A percentile compares a stretch with the other conserved stretches of the same genome.
Conservation (phyloP, 2,888 invertebrate genomes). For the Habroteleia sp. region DNA sequence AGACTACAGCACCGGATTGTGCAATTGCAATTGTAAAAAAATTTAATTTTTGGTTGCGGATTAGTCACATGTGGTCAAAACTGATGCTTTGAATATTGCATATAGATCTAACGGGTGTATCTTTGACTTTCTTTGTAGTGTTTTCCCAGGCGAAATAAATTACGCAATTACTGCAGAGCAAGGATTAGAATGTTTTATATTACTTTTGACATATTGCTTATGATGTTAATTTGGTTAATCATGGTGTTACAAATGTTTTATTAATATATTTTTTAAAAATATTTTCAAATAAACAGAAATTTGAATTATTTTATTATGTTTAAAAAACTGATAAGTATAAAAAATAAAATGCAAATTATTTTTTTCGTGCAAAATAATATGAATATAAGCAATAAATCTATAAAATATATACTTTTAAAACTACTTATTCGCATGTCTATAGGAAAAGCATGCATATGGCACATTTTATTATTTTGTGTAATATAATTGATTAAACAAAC, state of each 20-base stretch:
- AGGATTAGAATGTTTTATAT: constrained; percentile 24
- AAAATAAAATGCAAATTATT: too few relatives aligned
- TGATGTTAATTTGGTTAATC: neutral
- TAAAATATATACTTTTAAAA: neutral
- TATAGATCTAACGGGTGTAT: constrained; percentile 45
- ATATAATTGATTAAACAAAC: too few relatives aligned
- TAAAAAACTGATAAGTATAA: too few relatives aligned
- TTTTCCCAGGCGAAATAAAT: constrained; percentile 10
- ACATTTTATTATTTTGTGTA: neutral
- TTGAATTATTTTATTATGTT: too few relatives aligned
- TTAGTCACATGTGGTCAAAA: constrained; percentile 78
- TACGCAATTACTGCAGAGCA: constrained; percentile 17
- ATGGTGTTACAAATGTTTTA: neutral
- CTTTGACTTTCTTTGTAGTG: constrained; percentile 8
- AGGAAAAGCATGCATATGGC: constrained; percentile 12
- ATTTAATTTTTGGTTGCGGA: constrained; percentile 61
- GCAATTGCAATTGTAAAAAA: constrained; percentile 67
- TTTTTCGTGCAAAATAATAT: constrained; percentile 5
- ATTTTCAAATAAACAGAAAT: too few relatives aligned
- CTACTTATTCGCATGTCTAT: neutral
- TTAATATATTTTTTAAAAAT: neutral
- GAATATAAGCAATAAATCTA: too few relatives aligned
- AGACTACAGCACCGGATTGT: constrained; percentile 82
- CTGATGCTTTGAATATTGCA: constrained; percentile 68
- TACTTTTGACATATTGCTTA: constrained; percentile 1